phyloP scores from a whole-genome alignment of 2,797 vertebrate species.

The Sitta carolinensis region DNA sequence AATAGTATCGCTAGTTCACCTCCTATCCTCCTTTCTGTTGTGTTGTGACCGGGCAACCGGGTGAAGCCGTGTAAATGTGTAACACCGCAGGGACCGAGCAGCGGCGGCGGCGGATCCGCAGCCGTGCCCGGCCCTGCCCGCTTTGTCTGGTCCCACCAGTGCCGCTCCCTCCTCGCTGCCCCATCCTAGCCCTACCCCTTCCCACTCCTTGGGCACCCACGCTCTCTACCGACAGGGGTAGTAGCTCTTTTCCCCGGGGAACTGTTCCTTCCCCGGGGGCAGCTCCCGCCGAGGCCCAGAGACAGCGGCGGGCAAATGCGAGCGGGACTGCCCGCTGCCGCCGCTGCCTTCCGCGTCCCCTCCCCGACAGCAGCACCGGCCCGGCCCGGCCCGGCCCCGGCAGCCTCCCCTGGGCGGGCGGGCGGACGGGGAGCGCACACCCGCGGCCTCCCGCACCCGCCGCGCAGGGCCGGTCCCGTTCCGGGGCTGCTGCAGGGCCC shows the following conservation, averaged over 20 bases:
- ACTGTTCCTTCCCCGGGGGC: not conserved
- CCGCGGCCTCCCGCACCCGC: not conserved
- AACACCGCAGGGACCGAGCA: rapidly evolving
- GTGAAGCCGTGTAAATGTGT: not conserved
- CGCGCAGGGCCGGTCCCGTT: not conserved
- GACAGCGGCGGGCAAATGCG: no score
- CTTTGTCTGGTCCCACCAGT: not conserved
- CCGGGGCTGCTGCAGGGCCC: not conserved
- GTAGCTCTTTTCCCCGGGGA: not conserved
- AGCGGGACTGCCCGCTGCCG: not conserved
- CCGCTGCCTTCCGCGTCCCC: not conserved
- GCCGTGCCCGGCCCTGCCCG: not conserved
- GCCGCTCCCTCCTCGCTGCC: not conserved
- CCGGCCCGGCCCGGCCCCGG: not conserved
- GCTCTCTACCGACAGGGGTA: not conserved
- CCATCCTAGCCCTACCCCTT: not conserved
- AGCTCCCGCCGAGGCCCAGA: not conserved
- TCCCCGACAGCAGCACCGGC: not conserved
- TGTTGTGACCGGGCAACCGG: rapidly evolving
- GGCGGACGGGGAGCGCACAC: not conserved
- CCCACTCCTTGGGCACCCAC: not conserved
- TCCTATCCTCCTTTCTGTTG: not conserved
- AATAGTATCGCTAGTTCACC: rapidly evolving
- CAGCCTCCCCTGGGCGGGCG: not conserved
- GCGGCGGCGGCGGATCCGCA: no score